A percentile compares a stretch with the other conserved stretches of the same genome.
Evolutionary conservation across 2,113 vertebrate species (phyloP).

Genomic region (Lanius collurio): DNA sequence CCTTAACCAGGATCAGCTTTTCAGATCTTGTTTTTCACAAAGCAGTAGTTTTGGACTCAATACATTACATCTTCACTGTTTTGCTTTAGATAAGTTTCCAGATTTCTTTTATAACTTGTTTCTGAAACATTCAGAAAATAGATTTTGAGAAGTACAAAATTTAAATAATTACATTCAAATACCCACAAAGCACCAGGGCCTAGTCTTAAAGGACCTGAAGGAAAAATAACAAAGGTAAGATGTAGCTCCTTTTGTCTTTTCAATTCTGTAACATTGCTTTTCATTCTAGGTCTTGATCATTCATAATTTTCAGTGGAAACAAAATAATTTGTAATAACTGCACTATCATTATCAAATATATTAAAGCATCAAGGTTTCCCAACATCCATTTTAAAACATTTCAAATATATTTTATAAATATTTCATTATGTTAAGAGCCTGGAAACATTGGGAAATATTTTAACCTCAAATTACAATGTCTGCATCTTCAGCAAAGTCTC

Average conservation of each 20-base stretch:
- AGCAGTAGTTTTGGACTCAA: not conserved
- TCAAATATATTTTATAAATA: conserved; percentile 2
- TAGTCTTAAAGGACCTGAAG: not conserved
- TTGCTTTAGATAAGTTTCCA: not conserved
- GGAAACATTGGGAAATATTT: conserved; percentile 1
- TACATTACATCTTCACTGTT: not conserved
- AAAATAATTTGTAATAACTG: not conserved
- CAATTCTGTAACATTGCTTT: not conserved
- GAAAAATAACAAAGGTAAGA: not conserved
- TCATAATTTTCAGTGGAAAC: not conserved
- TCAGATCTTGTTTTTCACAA: not conserved
- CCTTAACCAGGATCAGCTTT: not conserved
- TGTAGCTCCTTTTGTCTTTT: not conserved
- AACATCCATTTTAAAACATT: not conserved
- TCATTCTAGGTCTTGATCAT: not conserved
- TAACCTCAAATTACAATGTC: conserved; percentile 4
- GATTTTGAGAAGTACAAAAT: not conserved
- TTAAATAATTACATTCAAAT: not conserved
- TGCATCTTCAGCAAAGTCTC: not conserved
- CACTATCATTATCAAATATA: not conserved
- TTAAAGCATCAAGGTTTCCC: not conserved
- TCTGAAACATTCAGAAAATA: not conserved
- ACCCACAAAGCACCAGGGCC: not conserved
- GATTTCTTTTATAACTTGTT: not conserved
- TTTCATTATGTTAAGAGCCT: not conserved